Evolutionary conservation across 1,140 invertebrate genomes (phyloP).

Genomic region (Asbolus verrucosus): DNA sequence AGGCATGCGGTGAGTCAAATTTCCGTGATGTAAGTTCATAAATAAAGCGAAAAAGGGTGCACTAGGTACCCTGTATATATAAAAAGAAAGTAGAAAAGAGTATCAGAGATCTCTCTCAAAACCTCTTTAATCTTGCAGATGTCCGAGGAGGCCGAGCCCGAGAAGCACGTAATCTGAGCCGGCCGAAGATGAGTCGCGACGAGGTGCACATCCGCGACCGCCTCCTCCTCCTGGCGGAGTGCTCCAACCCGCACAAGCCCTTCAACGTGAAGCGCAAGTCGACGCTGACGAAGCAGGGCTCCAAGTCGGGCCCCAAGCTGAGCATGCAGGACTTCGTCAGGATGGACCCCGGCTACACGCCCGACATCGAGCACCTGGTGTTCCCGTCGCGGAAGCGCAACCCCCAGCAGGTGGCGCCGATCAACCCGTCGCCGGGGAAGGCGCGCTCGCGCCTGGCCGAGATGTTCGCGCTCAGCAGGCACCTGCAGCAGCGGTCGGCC

Average conservation of each 20-base stretch:
- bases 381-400: slow-evolving; percentile 68
- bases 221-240: slow-evolving; percentile 59
- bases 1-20: no score
- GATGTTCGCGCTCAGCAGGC: slow-evolving; percentile 67
- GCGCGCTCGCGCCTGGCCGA: slow-evolving; percentile 67
- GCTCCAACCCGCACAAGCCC: slow-evolving; percentile 56
- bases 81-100: no score
- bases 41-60: no score
- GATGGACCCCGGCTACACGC: slow-evolving; percentile 67
- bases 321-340: slow-evolving; percentile 63
- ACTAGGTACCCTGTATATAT: no score
- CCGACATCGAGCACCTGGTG: slow-evolving; percentile 72
- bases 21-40: no score
- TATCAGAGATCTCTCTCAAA: background rate
- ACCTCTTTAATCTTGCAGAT: slow-evolving; percentile 24
- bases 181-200: slow-evolving; percentile 57
- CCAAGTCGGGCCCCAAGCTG: slow-evolving; percentile 56
- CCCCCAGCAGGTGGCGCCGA: slow-evolving; percentile 62
- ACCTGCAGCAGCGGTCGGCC: slow-evolving; percentile 62
- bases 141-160: slow-evolving; percentile 8
- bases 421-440: slow-evolving; percentile 53
- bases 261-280: slow-evolving; percentile 63
- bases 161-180: slow-evolving; percentile 10
- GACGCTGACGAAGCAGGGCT: slow-evolving; percentile 44
- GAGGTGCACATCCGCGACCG: slow-evolving; percentile 61